Evolutionary conservation across 2,797 vertebrate genomes (phyloP).

Genomic region (Poecilia wingei): DNA sequence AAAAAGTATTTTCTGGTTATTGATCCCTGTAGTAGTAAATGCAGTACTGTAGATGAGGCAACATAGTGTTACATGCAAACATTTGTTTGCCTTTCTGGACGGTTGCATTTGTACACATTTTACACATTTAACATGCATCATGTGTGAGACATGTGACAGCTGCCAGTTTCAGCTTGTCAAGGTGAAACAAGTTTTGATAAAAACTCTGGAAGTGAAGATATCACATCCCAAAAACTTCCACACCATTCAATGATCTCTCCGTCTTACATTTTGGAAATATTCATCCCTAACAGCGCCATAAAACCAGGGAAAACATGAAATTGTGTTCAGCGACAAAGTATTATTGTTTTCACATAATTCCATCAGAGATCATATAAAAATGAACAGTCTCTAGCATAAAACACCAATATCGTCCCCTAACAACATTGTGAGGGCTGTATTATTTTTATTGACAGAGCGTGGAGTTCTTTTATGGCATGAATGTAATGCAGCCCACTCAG

Average conservation of each 20-base stretch:
- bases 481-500: slow-evolving; percentile 33
- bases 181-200: slow-evolving; percentile 3
- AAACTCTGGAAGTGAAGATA: slow-evolving; percentile 31
- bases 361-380: slow-evolving; percentile 33
- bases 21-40: background rate
- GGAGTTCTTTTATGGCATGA: slow-evolving; percentile 30
- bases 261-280: slow-evolving; percentile 36
- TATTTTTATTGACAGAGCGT: slow-evolving; percentile 48
- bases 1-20: background rate
- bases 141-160: slow-evolving; percentile 12
- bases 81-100: slow-evolving; percentile 16
- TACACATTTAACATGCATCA: slow-evolving; percentile 9
- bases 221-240: slow-evolving; percentile 13
- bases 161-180: background rate
- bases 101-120: background rate
- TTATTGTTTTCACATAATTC: slow-evolving; percentile 51
- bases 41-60: background rate
- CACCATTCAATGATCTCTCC: slow-evolving; percentile 1
- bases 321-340: slow-evolving; percentile 28
- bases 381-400: slow-evolving; percentile 42
- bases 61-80: slow-evolving; percentile 9
- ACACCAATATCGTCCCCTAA: slow-evolving; percentile 39
- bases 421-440: slow-evolving; percentile 41
- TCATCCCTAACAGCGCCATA: slow-evolving; percentile 25
- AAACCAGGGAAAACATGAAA: slow-evolving; percentile 34